These are phyloP conservation scores for Ochropleura leucogaster DNA, from an alignment of 2,888 invertebrate genomes.

Conservation along the genomic window DNA sequence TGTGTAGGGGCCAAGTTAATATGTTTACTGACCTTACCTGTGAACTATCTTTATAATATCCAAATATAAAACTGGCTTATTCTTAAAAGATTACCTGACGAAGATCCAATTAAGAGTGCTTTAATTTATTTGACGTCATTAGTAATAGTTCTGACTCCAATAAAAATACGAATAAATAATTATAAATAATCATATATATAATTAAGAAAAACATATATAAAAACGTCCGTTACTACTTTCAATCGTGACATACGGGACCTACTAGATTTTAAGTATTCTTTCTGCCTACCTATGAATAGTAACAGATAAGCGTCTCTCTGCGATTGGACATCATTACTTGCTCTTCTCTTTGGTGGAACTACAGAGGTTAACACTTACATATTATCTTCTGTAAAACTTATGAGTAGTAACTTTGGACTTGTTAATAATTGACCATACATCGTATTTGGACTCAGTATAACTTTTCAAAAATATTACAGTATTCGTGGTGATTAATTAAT, in stretches of 20 bases:
- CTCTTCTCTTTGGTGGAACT: too few species aligned
- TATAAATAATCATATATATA: background rate
- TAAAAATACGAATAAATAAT: slow-evolving; percentile 2
- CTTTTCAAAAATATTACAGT: too few species aligned
- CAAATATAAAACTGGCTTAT: background rate
- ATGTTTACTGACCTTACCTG: background rate
- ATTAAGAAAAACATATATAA: background rate
- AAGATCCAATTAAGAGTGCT: slow-evolving; percentile 5
- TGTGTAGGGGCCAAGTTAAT: too few species aligned
- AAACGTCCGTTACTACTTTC: background rate
- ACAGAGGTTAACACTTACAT: too few species aligned
- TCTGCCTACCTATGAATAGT: too few species aligned
- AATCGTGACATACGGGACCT: slow-evolving; percentile 14
- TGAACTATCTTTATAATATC: background rate
- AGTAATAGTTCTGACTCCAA: background rate
- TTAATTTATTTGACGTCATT: slow-evolving; percentile 8
- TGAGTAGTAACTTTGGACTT: too few species aligned
- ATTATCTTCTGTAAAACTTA: too few species aligned
- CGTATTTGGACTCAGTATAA: too few species aligned
- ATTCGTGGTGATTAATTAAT: too few species aligned
- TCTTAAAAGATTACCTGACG: slow-evolving; percentile 5
- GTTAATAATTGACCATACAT: too few species aligned
- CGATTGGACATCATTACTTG: too few species aligned
- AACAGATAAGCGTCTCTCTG: too few species aligned
- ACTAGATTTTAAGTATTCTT: slow-evolving; percentile 29